Evolutionary conservation across 2,888 invertebrate genomes (phyloP), one percentile per base, ranked within the genome.

Genomic region (Ormyrus pomaceus): DNA sequence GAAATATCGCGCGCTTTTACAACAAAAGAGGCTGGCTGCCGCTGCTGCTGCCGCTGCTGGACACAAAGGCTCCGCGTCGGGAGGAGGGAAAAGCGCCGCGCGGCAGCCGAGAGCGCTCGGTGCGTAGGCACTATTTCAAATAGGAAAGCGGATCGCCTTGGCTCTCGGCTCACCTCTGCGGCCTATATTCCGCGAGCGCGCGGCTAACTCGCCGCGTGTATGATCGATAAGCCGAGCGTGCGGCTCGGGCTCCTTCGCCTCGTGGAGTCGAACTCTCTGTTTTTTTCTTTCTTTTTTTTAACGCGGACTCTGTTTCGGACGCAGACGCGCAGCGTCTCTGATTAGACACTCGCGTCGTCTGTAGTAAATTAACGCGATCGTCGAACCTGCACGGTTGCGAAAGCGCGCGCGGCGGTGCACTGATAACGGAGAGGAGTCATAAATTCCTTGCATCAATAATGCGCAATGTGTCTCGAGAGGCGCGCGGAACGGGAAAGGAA

Each of bases 51-150:
- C 19, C 1, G 19, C 19, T 19, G 19, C 19, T 19, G 19, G 19
- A 19, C 19, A 19, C 19, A 19, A 19, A 19, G 19, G 19, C 19
- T 19, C 19, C 19, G 19, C 19, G 19, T 2, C 19, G 19, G 19
- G 19, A 19, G 19, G 19, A 19, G 19, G 19, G 19, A 19, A 19
- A 19, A 19, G 19, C 19, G 19, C 19, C 19, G 19, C 19, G 19
- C 19, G 19, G 19, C 19, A 19, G 19, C 19, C 13, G 13, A 13
- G 13, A 13, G 51, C 11, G 70, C 53, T 59, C 51, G 13, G 7
- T 87, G 95, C 94, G 92, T 98, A 97, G 85, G 86, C 87, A 88
- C 88, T 87, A 87, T 89, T 89, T 87, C 88, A 87, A 87, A 85
- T 83, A 79, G 75, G 45, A 83, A 85, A 90, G 88, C 86, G 82